Base-by-base conservation (phyloP, 2,888 invertebrate genomes). In the Thera obeliscata region DNA sequence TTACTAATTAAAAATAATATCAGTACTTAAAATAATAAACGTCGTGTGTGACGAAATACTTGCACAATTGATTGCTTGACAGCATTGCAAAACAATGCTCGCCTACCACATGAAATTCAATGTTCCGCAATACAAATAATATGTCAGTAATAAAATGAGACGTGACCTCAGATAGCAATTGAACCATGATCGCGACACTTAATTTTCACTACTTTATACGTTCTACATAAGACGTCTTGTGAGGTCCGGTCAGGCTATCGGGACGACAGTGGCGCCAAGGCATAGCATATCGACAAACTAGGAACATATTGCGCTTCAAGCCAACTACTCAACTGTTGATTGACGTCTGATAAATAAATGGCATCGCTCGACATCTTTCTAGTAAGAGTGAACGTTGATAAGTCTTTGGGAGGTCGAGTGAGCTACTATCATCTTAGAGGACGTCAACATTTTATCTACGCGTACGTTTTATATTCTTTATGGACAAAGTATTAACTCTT, bases 191-290 rank as follows among this genome's bases (percentile, higher is more conserved):
- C 82, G 81, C 84, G 84, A 91, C 91, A 91, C 89, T 91, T 91
- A 87, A 91, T 91, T 92, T 92, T 91, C 91, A 89, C 88, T 88
- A 89, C 85, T 90, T 87, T 88, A 89, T 88, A 80, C 85, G 90
- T 85, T 88, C 88, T 84, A 91, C 84, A 88, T 88, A 84, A 73
- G 77, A 76, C 91, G 76, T 82, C 91, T 90, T 91, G 91, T 91
- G 91, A 86, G 91, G 91, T 90, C 91, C 78, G 73, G 67, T 68
- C 73, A 46, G 72, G 76, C 77, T 84, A 85, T 84, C 86, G 67
- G 75, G 61, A 69, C 76, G 77, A 73, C 74, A 74, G 76, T 85
- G 89, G 89, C 89, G 90, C 90, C 90, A 83, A 71, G 74, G 74
- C 70, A 75, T 76, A 79, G 75, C 76, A 70, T 72, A 74, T 68